These are phyloP conservation scores for Chrysolina oricalcia DNA, from an alignment of 2,888 invertebrate species.

Conservation along the genomic window DNA sequence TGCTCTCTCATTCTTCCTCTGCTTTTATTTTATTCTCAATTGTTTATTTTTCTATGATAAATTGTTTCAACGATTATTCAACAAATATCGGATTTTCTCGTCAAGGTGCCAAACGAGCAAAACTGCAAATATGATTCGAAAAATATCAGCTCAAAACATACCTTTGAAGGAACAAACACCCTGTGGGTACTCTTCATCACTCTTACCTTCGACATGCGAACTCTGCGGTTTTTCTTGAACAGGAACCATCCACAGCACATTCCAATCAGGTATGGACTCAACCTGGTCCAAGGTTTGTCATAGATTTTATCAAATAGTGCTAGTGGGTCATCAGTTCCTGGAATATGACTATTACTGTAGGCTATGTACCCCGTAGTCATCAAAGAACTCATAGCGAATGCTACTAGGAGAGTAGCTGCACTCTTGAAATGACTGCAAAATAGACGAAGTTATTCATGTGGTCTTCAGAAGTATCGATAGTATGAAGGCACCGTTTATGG, in stretches of 20 bases:
- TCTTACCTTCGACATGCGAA: slow-evolving; percentile 81
- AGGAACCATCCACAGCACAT: slow-evolving; percentile 89
- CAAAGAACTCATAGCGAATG: slow-evolving; percentile 85
- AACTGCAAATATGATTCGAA: too few relatives aligned
- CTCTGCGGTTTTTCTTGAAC: slow-evolving; percentile 86
- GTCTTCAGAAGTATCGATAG: too few relatives aligned
- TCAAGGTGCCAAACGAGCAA: too few relatives aligned
- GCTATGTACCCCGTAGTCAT: slow-evolving; percentile 87
- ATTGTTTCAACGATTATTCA: too few relatives aligned
- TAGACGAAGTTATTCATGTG: neutral
- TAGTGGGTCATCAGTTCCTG: slow-evolving; percentile 85
- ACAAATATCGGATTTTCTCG: too few relatives aligned
- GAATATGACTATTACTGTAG: slow-evolving; percentile 85
- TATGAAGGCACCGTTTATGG: too few relatives aligned
- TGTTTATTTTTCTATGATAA: too few relatives aligned
- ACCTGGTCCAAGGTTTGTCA: slow-evolving; percentile 90
- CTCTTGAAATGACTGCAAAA: slow-evolving; percentile 82
- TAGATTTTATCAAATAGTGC: slow-evolving; percentile 91
- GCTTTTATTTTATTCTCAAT: too few relatives aligned
- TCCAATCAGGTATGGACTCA: slow-evolving; percentile 89
- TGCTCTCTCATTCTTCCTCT: too few relatives aligned
- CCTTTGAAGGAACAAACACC: too few relatives aligned
- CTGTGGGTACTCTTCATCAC: too few relatives aligned
- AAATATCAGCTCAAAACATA: too few relatives aligned
- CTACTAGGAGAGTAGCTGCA: slow-evolving; percentile 78